Base-by-base conservation (phyloP, 2,888 invertebrate species). In the Lasioglossum calceatum region DNA sequence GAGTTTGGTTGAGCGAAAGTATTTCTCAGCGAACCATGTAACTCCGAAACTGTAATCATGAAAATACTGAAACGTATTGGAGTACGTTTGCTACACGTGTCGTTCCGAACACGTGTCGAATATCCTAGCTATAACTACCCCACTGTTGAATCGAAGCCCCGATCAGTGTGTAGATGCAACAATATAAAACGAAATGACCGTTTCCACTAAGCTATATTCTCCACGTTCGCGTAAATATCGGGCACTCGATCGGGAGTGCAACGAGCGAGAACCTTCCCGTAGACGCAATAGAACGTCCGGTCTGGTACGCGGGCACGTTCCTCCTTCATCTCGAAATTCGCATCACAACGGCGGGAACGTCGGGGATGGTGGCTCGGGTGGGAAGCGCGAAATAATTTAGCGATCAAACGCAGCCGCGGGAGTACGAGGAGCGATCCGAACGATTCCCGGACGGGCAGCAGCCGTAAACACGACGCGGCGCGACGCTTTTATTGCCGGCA, bases 401-500 rank as follows among this genome's bases (percentile, higher is more conserved):
- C 85, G 82, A 85, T 87, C 82, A 87, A 82, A 81, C 88, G 81
- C 72, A 75, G 79, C 78, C 77, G 82, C 77, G 77, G 27, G 77
- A 64, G 72, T 75, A 82, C 71, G 73, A 82, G 81, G 79, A 84
- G 87, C 70, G 85, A 83, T 87, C 76, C 76, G 79, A 79, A 84
- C 82, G 80, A 79, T 86, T 71, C 73, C 79, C 61, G 70, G 64
- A 83, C 76, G 73, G 70, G 16, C 64, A 47, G 80, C 82, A 82
- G 84, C 79, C 88, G 88, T 89, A 88, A 89, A 89, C 87, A 88
- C 80, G 82, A 86, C 81, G 80, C 78, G 84, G 86, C 85, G 87
- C 88, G 88, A 89, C 81, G 86, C 83, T 81, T 87, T 89, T 89
- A 89, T 89, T 87, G 89, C 83, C 81, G 54, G 76, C 82, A 79